Conservation (phyloP, 2,888 invertebrate genomes). For the Synergus laeviventris region DNA sequence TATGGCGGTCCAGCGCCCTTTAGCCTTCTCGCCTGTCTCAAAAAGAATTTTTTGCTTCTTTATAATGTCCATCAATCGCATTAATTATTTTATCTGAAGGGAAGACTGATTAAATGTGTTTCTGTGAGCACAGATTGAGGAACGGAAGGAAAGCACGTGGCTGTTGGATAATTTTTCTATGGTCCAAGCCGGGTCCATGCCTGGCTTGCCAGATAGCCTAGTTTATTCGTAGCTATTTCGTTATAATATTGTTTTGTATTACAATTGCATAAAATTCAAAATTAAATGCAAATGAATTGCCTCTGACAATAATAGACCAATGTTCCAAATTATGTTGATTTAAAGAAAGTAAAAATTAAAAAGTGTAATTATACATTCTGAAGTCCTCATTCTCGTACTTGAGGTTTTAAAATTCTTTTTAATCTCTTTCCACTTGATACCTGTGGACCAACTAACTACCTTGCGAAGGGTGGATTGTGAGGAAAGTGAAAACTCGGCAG, state of each 20-base stretch:
- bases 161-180: no score
- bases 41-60: slow-evolving; percentile 49
- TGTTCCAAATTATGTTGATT: neutral
- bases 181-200: no score
- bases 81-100: neutral
- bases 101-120: neutral
- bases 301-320: no score
- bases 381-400: neutral
- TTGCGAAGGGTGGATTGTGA: slow-evolving; percentile 20
- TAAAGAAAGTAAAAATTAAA: neutral
- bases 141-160: no score
- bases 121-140: neutral
- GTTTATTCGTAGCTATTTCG: no score
- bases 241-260: no score
- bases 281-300: no score
- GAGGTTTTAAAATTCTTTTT: neutral
- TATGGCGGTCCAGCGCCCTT: slow-evolving; percentile 50
- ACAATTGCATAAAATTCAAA: no score
- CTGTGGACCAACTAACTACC: neutral
- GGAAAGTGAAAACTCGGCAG: slow-evolving; percentile 34
- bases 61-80: slow-evolving; percentile 9
- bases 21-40: slow-evolving; percentile 47
- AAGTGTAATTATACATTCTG: neutral
- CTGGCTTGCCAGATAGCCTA: no score
- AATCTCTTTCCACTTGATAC: neutral